phyloP scores from a whole-genome alignment of 2,113 vertebrate species.

The Oenanthe melanoleuca region DNA sequence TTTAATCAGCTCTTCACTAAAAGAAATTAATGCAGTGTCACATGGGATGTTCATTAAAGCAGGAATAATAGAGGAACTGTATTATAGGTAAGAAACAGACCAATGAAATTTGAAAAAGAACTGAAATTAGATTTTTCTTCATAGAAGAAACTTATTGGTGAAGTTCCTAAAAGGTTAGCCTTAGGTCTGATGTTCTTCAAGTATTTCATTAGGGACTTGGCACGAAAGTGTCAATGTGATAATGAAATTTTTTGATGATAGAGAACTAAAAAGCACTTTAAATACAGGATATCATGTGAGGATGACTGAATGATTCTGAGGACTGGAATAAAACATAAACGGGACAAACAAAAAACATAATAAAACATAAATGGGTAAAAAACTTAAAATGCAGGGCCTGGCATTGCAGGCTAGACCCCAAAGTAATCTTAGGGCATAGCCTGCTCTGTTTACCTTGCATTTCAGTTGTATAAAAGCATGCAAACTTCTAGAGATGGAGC shows the following conservation, averaged over 20 bases:
- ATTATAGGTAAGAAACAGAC: not conserved
- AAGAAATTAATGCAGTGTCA: not conserved
- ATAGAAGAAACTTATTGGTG: not conserved
- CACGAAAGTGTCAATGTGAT: not conserved
- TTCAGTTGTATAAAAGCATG: not conserved
- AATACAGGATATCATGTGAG: not conserved
- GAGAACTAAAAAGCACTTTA: not conserved
- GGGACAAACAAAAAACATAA: not conserved
- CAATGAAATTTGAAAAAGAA: not conserved
- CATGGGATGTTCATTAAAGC: not conserved
- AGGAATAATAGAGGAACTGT: not conserved
- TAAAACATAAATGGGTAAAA: not conserved
- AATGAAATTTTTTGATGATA: not conserved
- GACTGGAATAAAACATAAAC: not conserved
- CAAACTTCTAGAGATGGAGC: not conserved
- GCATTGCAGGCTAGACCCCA: not conserved
- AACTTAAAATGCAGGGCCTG: not conserved
- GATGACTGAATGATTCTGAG: not conserved
- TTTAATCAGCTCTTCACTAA: constrained; percentile 6
- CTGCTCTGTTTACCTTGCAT: not conserved
- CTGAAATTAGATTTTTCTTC: not conserved
- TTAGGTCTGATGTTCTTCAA: not conserved
- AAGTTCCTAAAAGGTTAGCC: not conserved
- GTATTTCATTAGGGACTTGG: not conserved
- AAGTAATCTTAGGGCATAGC: not conserved